These are phyloP conservation scores for Cercopithecus mona DNA, from an alignment of 2,113 vertebrate genomes.

Conservation along the genomic window DNA sequence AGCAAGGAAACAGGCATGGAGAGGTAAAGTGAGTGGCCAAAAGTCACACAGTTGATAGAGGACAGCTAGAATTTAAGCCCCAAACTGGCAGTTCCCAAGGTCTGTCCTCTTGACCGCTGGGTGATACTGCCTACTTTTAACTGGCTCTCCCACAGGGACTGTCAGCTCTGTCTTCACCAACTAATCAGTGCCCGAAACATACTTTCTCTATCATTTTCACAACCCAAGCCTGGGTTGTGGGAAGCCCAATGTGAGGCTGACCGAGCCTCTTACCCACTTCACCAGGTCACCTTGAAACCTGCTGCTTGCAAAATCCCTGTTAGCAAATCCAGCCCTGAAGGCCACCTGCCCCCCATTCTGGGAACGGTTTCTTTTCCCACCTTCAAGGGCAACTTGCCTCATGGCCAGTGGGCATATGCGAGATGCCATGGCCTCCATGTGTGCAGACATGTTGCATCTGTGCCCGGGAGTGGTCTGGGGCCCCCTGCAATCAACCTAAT, in stretches of 20 bases:
- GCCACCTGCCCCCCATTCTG: neutral
- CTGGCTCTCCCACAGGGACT: accelerated
- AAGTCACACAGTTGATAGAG: neutral
- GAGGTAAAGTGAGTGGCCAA: too few relatives aligned
- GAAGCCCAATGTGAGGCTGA: neutral
- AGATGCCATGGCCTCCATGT: accelerated
- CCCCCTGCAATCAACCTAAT: accelerated
- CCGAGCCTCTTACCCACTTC: neutral
- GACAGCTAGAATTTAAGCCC: neutral
- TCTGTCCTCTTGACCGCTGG: neutral
- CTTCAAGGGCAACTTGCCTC: accelerated
- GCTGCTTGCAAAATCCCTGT: neutral
- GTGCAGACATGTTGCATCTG: neutral
- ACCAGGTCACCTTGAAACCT: neutral
- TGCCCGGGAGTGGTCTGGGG: accelerated
- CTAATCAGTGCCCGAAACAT: accelerated
- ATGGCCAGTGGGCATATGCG: accelerated
- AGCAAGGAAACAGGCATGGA: neutral
- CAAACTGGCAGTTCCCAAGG: neutral
- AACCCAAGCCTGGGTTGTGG: neutral
- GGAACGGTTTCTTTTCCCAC: neutral
- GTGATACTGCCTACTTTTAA: neutral
- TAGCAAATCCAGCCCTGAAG: neutral
- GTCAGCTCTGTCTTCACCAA: neutral
- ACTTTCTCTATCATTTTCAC: too few relatives aligned